phyloP scores from a whole-genome alignment of 1,140 invertebrate species.

The Phenacoccus solenopsis region DNA sequence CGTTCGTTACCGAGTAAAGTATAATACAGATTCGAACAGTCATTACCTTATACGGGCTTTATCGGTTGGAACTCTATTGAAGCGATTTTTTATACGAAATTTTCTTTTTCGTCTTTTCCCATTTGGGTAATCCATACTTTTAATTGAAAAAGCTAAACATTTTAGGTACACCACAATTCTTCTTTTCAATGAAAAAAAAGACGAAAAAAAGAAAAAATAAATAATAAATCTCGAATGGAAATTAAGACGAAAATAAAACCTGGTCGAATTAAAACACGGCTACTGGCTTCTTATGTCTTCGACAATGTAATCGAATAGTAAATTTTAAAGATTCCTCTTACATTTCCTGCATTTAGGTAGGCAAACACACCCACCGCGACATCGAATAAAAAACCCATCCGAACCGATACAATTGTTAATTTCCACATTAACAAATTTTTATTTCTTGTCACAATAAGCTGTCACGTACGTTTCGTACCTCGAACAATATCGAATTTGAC shows the following conservation, averaged over 20 bases:
- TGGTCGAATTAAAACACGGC: no score
- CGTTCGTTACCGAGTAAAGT: neutral
- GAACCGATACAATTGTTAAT: neutral
- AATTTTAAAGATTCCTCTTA: neutral
- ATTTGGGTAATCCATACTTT: neutral
- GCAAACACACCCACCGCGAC: neutral
- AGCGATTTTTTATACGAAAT: neutral
- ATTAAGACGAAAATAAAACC: no score
- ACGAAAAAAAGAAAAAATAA: no score
- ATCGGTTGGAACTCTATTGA: constrained; percentile 7
- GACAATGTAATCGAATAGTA: no score
- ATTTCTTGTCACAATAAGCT: constrained; percentile 10
- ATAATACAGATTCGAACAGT: constrained; percentile 4
- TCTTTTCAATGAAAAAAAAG: no score
- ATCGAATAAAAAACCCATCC: neutral
- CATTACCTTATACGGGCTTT: constrained; percentile 12
- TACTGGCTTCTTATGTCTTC: no score
- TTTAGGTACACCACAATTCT: neutral
- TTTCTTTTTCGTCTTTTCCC: neutral
- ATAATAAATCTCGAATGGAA: no score
- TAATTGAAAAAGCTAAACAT: neutral
- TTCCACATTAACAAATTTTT: neutral
- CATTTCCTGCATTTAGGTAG: neutral
- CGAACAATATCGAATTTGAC: constrained; percentile 1
- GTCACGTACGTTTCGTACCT: neutral